phyloP scores from a whole-genome alignment of 2,888 invertebrate species.

The Blastobasis lacticolella region DNA sequence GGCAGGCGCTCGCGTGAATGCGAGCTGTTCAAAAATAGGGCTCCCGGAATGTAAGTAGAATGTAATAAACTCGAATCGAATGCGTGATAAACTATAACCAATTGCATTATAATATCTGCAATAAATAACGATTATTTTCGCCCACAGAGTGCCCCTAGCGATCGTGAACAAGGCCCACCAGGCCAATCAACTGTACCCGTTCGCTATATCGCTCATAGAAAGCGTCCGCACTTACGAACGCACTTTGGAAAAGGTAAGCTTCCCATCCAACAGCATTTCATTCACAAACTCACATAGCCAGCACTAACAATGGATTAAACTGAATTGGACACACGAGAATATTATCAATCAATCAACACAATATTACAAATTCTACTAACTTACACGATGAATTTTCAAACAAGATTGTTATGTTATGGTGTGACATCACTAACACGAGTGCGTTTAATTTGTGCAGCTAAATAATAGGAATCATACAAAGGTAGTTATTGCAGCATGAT shows the following conservation, averaged over 20 bases:
- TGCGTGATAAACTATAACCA: too few species aligned
- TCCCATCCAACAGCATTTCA: not conserved
- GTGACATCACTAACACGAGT: constrained; percentile 58
- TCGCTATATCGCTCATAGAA: constrained; percentile 98
- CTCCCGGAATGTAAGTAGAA: too few species aligned
- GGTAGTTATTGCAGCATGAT: constrained; percentile 59
- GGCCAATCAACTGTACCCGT: constrained; percentile 98
- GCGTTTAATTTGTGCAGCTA: constrained; percentile 73
- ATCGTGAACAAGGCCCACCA: constrained; percentile 99
- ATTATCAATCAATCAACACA: too few species aligned
- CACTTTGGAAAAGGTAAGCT: constrained; percentile 93
- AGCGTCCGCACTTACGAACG: constrained; percentile 97
- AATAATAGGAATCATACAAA: constrained; percentile 75
- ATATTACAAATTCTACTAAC: too few species aligned
- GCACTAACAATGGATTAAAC: constrained; percentile 20
- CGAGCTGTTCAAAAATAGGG: too few species aligned
- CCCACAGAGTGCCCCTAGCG: constrained; percentile 90
- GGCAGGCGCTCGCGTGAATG: too few species aligned
- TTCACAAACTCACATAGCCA: constrained; percentile 22
- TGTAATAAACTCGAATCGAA: too few species aligned
- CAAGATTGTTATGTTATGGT: constrained; percentile 5
- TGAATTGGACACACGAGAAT: too few species aligned
- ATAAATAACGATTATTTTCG: too few species aligned
- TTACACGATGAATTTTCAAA: too few species aligned
- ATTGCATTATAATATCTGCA: too few species aligned